Conservation (phyloP, 2,797 vertebrate species). For the Bovichtus diacanthus region DNA sequence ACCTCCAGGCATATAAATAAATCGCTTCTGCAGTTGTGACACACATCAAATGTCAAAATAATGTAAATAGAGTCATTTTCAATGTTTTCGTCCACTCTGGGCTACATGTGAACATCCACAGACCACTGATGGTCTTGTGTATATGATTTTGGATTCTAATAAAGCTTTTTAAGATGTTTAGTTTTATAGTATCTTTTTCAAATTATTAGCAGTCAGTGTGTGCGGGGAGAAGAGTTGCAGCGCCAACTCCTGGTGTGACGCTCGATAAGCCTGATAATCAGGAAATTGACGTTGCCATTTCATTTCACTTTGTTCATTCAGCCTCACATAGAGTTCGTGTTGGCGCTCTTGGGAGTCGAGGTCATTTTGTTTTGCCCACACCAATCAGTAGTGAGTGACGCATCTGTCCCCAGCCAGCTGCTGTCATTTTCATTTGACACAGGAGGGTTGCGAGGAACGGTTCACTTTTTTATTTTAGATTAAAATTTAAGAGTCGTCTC, state of each 20-base stretch:
- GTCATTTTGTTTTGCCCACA: not conserved
- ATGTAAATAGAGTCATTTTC: slow-evolving; percentile 10
- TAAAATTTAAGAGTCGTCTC: not conserved
- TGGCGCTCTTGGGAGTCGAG: not conserved
- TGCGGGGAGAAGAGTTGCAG: not conserved
- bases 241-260: no score
- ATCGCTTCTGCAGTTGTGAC: slow-evolving; percentile 4
- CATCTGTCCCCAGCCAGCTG: not conserved
- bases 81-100: not conserved
- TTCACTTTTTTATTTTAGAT: not conserved
- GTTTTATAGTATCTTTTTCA: no score
- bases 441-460: not conserved
- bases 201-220: no score
- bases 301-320: not conserved
- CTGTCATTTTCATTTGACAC: not conserved
- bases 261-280: not conserved
- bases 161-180: no score
- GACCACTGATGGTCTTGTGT: no score
- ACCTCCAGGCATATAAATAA: slow-evolving; percentile 36
- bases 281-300: not conserved
- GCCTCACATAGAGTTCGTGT: not conserved
- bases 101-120: not conserved
- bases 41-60: slow-evolving; percentile 6
- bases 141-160: no score
- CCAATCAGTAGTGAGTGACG: not conserved